Evolutionary conservation across 2,113 vertebrate genomes (phyloP), one percentile per base, ranked within the genome.

Genomic region (Kryptolebias marmoratus): DNA sequence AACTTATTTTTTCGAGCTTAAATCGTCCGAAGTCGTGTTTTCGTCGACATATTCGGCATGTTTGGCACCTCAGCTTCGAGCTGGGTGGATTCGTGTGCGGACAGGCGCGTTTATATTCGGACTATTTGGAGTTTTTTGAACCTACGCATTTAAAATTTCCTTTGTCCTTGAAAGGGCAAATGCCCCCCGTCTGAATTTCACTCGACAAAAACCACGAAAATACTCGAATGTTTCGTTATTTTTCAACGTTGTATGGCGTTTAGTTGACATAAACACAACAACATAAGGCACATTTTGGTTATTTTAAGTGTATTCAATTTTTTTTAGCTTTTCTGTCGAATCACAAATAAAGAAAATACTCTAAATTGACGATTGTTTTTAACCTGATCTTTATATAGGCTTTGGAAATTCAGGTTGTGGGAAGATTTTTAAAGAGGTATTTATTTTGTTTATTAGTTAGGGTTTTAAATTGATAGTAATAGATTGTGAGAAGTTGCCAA

Each of bases 91-190:
- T 71, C 9, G 50, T 65, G 65, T 79, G 52, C 77, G 48, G 58
- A 71, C 16, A 32, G 45, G 47, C 6, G 16, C 36, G 28, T 86
- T 90, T 80, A 63, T 86, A 59, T 52, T 64, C 58, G 68, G 85
- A 45, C 52, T 80, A 42, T 89, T 86, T 57, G 53, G 80, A 83
- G 71, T 85, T 88, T 73, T 89, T 88, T 84, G 73, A 80, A 87
- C 80, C 93, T 95, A 92, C 94, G 94, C 94, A 95, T 91, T 94
- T 93, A 92, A 93, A 93, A 94, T 89, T 62, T 89, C 87, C 94
- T 94, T 95, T 95, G 94, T 95, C 94, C 94, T 95, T 95, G 93
- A 91, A 82, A 90, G 90, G 91, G 81, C 91, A 92, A 88, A 91
- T 90, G 93, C 89, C 88, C 22, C 91, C 89, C 91, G 89, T 88